Evolutionary conservation across 1,140 invertebrate genomes (phyloP), one percentile per base, ranked within the genome.

Genomic region (Drosophila varians): DNA sequence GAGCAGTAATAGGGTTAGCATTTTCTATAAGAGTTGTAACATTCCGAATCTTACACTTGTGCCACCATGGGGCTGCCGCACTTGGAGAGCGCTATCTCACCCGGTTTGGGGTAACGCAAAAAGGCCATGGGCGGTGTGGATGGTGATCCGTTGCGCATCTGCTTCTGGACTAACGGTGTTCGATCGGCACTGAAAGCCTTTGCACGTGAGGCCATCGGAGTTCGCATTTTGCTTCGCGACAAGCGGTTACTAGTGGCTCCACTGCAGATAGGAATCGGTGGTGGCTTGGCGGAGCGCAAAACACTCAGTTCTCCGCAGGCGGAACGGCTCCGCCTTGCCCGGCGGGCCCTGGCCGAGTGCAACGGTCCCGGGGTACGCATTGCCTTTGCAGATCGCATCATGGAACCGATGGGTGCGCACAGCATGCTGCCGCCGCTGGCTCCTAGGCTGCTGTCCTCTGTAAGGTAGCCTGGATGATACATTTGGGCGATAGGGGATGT

Each of bases 81-180:
- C 89, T 94, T 92, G 26, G 94, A 94, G 16, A 94, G 91, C 0
- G 93, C 94, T 66, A 93, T 92, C 89, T 94, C 94, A 25, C 94
- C 94, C 52, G 92, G 90, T 49, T 93, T 92, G 4, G 94, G 94
- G 43, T 92, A 92, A 54, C 94, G 91, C 26, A 94, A 62, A 21
- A 94, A 84, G 49, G 93, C 92, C 77, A 87, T 64, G 19, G 94
- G 80, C 1, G 93, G 93, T 21, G 92, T 92, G 21, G 93, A 92
- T 2, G 92, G 92, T 3, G 94, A 82, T 7, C 53, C 52, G 23
- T 40, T n/a, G 3, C 61, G 71, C 5, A 19, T 28, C 9, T 49
- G 52, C 7, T 76, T 49, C 16, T 40, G 46, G 9, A 18, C 11
- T 7, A 45, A 34, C 0, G 77, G 57, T n/a, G 82, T 74, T 6